Evolutionary conservation across 2,888 invertebrate genomes (phyloP).

Genomic region (Teinopalpus imperialis): DNA sequence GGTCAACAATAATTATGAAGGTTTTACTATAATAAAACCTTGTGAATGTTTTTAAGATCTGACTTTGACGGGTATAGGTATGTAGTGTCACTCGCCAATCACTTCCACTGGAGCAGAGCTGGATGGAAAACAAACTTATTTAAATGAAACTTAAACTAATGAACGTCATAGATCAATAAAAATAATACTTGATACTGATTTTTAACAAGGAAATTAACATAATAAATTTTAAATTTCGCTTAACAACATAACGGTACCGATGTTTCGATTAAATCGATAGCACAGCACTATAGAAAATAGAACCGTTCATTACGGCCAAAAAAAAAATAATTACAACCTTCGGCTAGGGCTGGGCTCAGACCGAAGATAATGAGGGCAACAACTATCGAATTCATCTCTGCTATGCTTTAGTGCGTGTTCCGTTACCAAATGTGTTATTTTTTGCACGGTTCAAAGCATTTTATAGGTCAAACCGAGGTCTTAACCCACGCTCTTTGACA

Average conservation of each 20-base stretch:
- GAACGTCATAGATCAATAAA: no score
- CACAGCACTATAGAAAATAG: conserved; percentile 5
- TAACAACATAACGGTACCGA: conserved; percentile 8
- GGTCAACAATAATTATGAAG: no score
- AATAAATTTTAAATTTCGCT: conserved; percentile 5
- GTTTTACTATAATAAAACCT: no score
- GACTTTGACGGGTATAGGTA: no score
- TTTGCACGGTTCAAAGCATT: conserved; percentile 53
- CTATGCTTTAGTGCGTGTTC: conserved; percentile 30
- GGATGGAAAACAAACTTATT: no score
- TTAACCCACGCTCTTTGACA: conserved; percentile 56
- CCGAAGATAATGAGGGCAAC: conserved; percentile 38
- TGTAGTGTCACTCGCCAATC: no score
- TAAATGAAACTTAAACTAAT: no score
- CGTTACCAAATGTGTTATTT: conserved; percentile 49
- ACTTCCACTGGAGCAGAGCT: no score
- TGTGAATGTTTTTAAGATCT: no score
- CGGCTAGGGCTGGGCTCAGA: conserved; percentile 42
- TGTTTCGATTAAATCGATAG: neutral
- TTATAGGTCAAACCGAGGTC: conserved; percentile 73
- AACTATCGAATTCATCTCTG: conserved; percentile 46
- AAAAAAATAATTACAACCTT: conserved; percentile 57
- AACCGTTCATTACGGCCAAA: neutral
- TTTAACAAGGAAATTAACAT: no score
- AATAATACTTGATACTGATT: no score